Conservation (phyloP, 2,797 vertebrate genomes). For the Helarctos malayanus region DNA sequence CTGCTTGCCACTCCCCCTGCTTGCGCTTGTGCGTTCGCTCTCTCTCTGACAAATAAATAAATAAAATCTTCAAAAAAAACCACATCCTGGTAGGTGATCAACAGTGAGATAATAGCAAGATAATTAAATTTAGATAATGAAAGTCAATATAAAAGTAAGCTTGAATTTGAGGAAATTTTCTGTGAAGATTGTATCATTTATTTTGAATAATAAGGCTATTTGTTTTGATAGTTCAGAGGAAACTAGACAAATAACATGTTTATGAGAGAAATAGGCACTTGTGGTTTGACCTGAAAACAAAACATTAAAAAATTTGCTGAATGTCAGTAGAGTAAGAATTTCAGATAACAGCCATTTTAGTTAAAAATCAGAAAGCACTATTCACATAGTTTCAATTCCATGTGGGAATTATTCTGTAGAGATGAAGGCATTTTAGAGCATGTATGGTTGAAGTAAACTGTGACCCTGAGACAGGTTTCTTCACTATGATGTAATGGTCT, state of each 20-base stretch:
- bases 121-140: slow-evolving; percentile 35
- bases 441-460: neutral
- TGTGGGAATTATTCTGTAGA: neutral
- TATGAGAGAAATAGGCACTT: neutral
- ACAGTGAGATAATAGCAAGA: neutral
- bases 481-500: no score
- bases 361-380: neutral
- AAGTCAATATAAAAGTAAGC: neutral
- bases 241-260: neutral
- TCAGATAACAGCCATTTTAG: neutral
- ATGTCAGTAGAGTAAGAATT: neutral
- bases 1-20: no score
- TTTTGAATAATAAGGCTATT: slow-evolving; percentile 8
- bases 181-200: neutral
- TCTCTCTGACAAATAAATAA: neutral
- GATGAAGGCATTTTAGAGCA: neutral
- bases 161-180: slow-evolving; percentile 22
- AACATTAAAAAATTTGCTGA: neutral
- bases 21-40: neutral
- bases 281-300: neutral
- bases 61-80: neutral
- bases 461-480: neutral
- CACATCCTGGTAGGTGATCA: neutral
- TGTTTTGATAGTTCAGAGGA: neutral
- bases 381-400: neutral